These are phyloP conservation scores for Ommatoiulus sabulosus DNA, from an alignment of 2,888 invertebrate species.

Conservation along the genomic window DNA sequence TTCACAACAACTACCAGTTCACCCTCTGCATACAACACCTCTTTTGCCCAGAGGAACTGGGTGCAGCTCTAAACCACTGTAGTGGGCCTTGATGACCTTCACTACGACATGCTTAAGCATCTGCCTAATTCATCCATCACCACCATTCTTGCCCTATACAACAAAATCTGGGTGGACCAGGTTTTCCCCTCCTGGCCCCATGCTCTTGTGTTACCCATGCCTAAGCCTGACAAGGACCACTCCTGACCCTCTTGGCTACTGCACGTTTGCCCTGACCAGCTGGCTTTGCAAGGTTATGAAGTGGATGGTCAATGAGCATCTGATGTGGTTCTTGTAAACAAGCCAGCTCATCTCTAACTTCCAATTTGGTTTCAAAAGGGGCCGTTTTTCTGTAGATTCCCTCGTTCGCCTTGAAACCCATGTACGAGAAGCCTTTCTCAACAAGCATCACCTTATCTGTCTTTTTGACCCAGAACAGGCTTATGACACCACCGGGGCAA, in stretches of 20 bases:
- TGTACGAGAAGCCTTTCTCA: neutral
- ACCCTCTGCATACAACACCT: neutral
- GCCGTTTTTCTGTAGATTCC: slow-evolving; percentile 3
- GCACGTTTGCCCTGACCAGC: slow-evolving; percentile 32
- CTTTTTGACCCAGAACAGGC: neutral
- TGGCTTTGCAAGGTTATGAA: slow-evolving; percentile 51
- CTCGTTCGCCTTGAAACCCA: neutral
- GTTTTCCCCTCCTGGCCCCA: slow-evolving; percentile 10
- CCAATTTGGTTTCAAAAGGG: slow-evolving; percentile 45
- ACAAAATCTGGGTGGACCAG: neutral
- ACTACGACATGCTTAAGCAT: neutral
- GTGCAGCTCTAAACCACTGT: neutral
- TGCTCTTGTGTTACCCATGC: neutral
- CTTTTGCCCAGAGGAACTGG: neutral
- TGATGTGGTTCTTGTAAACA: slow-evolving; percentile 28
- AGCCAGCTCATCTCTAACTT: neutral
- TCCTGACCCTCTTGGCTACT: neutral
- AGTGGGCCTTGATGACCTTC: neutral
- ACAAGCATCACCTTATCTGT: neutral
- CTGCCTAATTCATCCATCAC: neutral
- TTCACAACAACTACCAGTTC: neutral
- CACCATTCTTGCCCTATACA: neutral
- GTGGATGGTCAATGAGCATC: slow-evolving; percentile 25
- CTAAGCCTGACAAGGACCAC: slow-evolving; percentile 43
- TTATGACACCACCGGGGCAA: too few species aligned